A percentile compares a stretch with the other conserved stretches of the same genome.
phyloP scores from a whole-genome alignment of 2,113 vertebrate species.

The Stegastes partitus region DNA sequence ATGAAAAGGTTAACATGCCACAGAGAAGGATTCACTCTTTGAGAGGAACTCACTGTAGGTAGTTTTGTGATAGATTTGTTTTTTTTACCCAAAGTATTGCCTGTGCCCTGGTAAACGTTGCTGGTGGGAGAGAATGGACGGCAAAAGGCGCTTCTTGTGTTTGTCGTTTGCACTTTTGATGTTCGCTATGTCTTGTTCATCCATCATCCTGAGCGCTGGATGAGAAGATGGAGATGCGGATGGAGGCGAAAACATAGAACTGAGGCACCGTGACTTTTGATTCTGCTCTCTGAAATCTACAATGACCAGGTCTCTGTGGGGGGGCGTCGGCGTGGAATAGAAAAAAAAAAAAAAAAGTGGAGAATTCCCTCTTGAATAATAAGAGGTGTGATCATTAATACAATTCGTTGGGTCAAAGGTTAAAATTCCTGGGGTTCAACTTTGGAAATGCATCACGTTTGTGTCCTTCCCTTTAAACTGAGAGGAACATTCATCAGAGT shows the following conservation, averaged over 20 bases:
- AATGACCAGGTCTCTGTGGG: conserved; percentile 68
- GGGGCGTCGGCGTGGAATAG: not conserved
- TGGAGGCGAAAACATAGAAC: conserved; percentile 76
- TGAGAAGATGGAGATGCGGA: conserved; percentile 80
- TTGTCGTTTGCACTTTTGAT: conserved; percentile 53
- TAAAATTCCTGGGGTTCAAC: conserved; percentile 28
- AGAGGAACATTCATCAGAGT: conserved; percentile 38
- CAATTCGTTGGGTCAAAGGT: conserved; percentile 44
- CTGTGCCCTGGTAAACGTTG: conserved; percentile 56
- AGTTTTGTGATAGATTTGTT: conserved; percentile 37
- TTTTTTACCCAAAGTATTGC: conserved; percentile 12
- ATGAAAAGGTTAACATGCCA: conserved; percentile 32
- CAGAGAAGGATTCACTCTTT: conserved; percentile 35
- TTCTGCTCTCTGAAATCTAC: conserved; percentile 83
- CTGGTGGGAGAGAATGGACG: conserved; percentile 83
- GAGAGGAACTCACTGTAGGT: conserved; percentile 27
- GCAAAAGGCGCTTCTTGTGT: conserved; percentile 87
- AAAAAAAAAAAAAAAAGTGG: conserved; percentile 44
- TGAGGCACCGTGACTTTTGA: conserved; percentile 85
- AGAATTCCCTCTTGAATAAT: conserved; percentile 33
- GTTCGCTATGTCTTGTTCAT: conserved; percentile 50
- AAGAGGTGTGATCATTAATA: conserved; percentile 7
- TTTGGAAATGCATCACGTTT: conserved; percentile 27
- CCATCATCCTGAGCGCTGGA: conserved; percentile 77
- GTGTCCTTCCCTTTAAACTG: conserved; percentile 1